phyloP scores from a whole-genome alignment of 2,888 invertebrate genomes.

The Microplitis manilae region DNA sequence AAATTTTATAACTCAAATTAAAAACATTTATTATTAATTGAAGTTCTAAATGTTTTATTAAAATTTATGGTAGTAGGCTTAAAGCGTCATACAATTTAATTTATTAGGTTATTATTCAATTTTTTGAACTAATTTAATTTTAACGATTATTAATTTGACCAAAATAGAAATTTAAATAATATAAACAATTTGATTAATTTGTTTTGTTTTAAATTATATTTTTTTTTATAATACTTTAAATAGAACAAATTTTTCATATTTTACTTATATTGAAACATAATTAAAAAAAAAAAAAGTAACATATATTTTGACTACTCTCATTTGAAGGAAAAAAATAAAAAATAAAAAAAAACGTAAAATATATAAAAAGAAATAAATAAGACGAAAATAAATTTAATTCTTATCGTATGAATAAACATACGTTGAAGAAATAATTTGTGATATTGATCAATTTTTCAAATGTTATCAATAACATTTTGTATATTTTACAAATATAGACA shows the following conservation, averaged over 20 bases:
- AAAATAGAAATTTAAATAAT: not conserved
- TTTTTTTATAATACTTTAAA: not conserved
- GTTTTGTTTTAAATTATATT: constrained; percentile 7
- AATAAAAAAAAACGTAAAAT: not conserved
- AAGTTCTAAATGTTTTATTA: not conserved
- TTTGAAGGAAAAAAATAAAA: not conserved
- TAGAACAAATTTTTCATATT: not conserved
- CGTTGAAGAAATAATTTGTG: constrained; percentile 10
- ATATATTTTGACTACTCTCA: not conserved
- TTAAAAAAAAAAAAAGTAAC: not conserved
- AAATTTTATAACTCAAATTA: constrained; percentile 5
- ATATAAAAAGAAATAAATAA: not conserved
- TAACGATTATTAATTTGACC: constrained; percentile 6
- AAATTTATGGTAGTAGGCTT: not conserved
- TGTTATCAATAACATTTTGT: constrained; percentile 13
- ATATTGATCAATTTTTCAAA: constrained; percentile 1
- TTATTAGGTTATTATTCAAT: not conserved
- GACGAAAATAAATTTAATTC: not conserved
- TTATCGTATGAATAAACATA: not conserved
- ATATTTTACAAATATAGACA: constrained; percentile 11
- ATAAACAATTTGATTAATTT: not conserved
- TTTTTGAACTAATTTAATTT: constrained; percentile 5
- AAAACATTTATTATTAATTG: not conserved
- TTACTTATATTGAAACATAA: not conserved
- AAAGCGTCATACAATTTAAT: not conserved